A percentile compares a stretch with the other conserved stretches of the same genome.
Conservation (phyloP, 2,797 vertebrate genomes). For the Calcarius lapponicus region DNA sequence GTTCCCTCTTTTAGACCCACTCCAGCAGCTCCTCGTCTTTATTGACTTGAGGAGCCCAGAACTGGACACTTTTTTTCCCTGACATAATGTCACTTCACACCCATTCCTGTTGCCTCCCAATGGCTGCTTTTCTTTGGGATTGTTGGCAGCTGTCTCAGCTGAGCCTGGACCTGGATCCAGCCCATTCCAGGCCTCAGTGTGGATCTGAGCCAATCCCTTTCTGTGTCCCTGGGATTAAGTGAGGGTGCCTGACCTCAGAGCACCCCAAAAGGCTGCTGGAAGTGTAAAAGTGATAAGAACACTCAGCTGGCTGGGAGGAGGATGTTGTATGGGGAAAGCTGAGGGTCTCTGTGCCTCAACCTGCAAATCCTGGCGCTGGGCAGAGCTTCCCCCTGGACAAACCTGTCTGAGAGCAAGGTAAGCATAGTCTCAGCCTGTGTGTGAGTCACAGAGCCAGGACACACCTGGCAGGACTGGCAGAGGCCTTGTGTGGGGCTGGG, state of each 20-base stretch:
- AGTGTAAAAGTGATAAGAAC: background rate
- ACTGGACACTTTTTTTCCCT: too few species aligned
- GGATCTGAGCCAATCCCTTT: too few species aligned
- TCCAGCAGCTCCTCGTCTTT: background rate
- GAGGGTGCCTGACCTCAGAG: background rate
- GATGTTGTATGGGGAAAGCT: background rate
- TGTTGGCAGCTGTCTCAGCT: background rate
- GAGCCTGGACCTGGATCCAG: background rate
- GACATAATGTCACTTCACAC: background rate
- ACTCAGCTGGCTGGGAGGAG: constrained; percentile 9
- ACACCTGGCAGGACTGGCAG: background rate
- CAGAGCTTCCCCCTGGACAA: background rate
- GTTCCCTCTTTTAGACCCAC: background rate
- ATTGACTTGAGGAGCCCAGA: background rate
- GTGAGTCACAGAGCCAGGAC: background rate
- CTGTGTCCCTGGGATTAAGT: fast-evolving
- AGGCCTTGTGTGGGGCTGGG: background rate
- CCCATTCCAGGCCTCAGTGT: background rate
- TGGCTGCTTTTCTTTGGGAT: background rate
- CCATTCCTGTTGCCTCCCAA: background rate
- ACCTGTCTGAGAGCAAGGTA: background rate
- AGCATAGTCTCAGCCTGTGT: background rate
- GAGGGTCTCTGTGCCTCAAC: background rate
- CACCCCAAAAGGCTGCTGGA: background rate
- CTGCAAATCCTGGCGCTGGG: background rate